Evolutionary conservation across 2,888 invertebrate genomes (phyloP).

Genomic region (Xestia c-nigrum): DNA sequence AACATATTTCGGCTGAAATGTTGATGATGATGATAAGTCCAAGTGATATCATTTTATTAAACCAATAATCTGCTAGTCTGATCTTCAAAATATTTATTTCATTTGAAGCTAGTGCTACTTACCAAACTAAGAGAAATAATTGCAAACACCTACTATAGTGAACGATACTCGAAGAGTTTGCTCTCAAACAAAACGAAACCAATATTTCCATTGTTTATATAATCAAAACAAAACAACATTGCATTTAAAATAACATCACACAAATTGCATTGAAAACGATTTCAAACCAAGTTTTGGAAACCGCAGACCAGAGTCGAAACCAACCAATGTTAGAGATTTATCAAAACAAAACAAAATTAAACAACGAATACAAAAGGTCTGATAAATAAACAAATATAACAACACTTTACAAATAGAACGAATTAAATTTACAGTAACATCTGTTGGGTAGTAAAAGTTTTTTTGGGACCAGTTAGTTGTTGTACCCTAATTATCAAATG

Average conservation of each 20-base stretch:
- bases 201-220: slow-evolving; percentile 1
- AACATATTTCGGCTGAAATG: too few species aligned
- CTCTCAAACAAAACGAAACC: not conserved
- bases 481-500: slow-evolving; percentile 56
- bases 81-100: not conserved
- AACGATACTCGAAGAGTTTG: not conserved
- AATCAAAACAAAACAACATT: slow-evolving; percentile 16
- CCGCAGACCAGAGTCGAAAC: slow-evolving; percentile 33
- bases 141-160: not conserved
- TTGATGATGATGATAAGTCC: too few species aligned
- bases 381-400: slow-evolving; percentile 41
- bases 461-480: slow-evolving; percentile 40
- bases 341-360: slow-evolving; percentile 49
- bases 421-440: slow-evolving; percentile 56
- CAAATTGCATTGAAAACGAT: slow-evolving; percentile 36
- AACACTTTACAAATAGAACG: slow-evolving; percentile 48
- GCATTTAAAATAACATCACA: slow-evolving; percentile 30
- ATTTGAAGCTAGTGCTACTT: not conserved
- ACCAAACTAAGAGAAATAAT: not conserved
- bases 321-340: slow-evolving; percentile 37
- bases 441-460: slow-evolving; percentile 55
- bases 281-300: slow-evolving; percentile 18
- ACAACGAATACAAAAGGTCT: slow-evolving; percentile 44
- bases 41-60: not conserved
- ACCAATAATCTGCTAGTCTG: not conserved